Evolutionary conservation across 2,888 invertebrate species (phyloP), one percentile per base, ranked within the genome.

Genomic region (Heteromurus nitidus): DNA sequence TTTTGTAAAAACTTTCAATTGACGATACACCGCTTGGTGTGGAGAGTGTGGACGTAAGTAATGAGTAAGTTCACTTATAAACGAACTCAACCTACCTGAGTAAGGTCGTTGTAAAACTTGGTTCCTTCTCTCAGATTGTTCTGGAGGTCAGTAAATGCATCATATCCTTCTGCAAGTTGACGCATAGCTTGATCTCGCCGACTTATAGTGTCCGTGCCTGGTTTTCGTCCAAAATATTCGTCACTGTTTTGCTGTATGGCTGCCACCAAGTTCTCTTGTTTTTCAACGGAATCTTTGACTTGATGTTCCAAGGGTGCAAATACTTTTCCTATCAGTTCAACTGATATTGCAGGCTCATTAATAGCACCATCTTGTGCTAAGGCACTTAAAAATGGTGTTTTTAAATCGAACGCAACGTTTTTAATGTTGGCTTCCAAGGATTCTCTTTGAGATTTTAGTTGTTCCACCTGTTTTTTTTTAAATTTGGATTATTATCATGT

Each of bases 71-170:
- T n/a, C 11, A 47, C 47, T 58, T 1, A 20, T 70, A 5, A 1
- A 3, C 24, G 31, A 20, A 13, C 22, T 24, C 11, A 36, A 28
- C 65, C 79, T 88, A 93, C 93, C 91, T 94, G 94, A n/a, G 96
- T 96, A 85, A 96, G 91, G 90, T 96, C 95, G 89, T 96, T 96
- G 90, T 96, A 95, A 91, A 98, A 98, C 91, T 98, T 98, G 80
- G 95, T 95, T 85, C 99, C 99, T 90, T 99, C 99, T 88, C 94
- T 93, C 84, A 99, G 92, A 91, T 99, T 98, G 88, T 92, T 93
- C 87, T 94, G 93, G 85, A 99, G 91, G 89, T 98, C 97, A 88
- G 94, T 94, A 91, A 94, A 99, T 86, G 95, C 94, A 91, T 99
- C 98, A 90, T 95, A 94, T 60, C 97, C 97, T 55, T 95, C 92